These are phyloP conservation scores for Andrena hattorfiana DNA, from an alignment of 2,888 invertebrate species.

Conservation along the genomic window DNA sequence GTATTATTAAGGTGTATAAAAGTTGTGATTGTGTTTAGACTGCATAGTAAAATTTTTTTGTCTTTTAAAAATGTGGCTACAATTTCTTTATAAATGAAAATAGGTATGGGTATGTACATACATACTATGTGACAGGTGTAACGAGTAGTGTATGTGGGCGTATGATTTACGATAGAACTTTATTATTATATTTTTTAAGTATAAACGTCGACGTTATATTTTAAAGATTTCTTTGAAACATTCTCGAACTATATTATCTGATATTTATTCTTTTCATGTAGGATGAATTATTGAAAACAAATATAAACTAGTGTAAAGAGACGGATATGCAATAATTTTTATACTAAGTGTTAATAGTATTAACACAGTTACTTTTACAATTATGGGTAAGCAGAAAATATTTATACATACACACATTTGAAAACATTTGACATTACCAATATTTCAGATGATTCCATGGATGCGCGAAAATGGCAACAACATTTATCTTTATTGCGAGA, in stretches of 20 bases:
- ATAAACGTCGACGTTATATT: constrained; percentile 19
- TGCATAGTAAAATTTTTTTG: constrained; percentile 42
- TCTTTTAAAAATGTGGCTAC: constrained; percentile 36
- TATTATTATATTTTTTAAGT: constrained; percentile 24
- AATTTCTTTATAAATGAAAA: constrained; percentile 35
- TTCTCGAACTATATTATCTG: not conserved
- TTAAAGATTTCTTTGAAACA: not conserved
- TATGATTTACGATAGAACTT: constrained; percentile 36
- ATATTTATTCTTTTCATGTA: constrained; percentile 10
- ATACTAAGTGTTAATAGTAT: not conserved
- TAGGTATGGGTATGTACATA: constrained; percentile 10
- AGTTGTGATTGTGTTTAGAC: not conserved
- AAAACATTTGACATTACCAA: not conserved
- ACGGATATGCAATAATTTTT: constrained; percentile 54
- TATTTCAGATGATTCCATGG: constrained; percentile 78
- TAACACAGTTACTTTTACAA: constrained; percentile 28
- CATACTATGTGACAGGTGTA: constrained; percentile 36
- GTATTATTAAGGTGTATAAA: not conserved
- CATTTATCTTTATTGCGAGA: constrained; percentile 94
- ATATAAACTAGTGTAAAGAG: constrained; percentile 26
- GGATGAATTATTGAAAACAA: constrained; percentile 12
- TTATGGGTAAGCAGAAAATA: constrained; percentile 53
- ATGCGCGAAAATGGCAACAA: constrained; percentile 88
- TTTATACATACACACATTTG: not conserved
- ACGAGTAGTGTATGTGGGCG: constrained; percentile 52